A percentile compares a stretch with the other conserved stretches of the same genome.
Evolutionary conservation across 30 jellyfish, hydroid and myxozoan species (phyloP).

Genomic region (Turritopsis rubra): DNA sequence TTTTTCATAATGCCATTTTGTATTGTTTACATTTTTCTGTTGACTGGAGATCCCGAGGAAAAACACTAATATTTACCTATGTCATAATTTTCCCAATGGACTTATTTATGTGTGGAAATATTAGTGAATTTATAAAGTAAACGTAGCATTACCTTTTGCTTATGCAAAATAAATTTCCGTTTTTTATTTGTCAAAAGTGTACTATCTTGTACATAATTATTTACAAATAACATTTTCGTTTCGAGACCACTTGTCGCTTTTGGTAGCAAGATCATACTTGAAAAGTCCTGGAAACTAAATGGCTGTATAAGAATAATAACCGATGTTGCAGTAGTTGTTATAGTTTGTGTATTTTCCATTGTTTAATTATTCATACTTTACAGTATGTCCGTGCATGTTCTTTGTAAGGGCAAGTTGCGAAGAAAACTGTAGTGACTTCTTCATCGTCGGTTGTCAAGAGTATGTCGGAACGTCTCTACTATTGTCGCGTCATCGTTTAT

Average conservation of each 20-base stretch:
- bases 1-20: neutral
- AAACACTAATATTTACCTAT: neutral
- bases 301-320: no score
- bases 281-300: no score
- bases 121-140: neutral
- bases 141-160: neutral
- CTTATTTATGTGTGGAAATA: neutral
- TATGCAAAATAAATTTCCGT: neutral
- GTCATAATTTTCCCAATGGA: neutral
- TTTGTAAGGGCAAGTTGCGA: no score
- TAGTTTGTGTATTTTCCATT: neutral
- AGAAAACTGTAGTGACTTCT: no score
- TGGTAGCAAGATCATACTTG: no score
- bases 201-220: neutral
- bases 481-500: neutral
- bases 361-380: no score
- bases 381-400: no score
- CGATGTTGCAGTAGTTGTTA: no score
- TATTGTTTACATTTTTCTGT: neutral
- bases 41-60: neutral
- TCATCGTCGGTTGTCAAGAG: no score
- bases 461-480: neutral
- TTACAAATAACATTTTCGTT: neutral
- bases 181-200: neutral
- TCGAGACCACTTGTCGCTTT: neutral